A percentile compares a stretch with the other conserved stretches of the same genome.
Evolutionary conservation across 2,888 invertebrate species (phyloP).

Genomic region (Lottia gigantea): DNA sequence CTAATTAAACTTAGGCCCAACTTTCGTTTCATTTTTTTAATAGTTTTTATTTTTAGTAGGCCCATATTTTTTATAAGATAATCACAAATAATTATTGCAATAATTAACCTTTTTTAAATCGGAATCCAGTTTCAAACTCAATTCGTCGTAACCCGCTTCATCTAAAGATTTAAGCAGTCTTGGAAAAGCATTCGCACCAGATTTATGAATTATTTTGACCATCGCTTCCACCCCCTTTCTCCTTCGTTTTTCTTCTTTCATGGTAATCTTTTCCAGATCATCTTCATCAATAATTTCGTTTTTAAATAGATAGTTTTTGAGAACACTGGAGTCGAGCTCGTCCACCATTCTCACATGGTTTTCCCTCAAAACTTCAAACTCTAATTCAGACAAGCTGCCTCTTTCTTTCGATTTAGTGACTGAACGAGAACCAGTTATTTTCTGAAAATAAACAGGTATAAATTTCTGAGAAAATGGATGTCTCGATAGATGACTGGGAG

Average conservation of each 20-base stretch:
- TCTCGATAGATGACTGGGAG: too few species aligned
- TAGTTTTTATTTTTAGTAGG: too few species aligned
- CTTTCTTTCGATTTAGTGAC: not conserved
- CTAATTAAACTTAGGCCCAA: too few species aligned
- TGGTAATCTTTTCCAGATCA: not conserved
- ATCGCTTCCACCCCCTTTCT: not conserved
- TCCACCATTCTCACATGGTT: not conserved
- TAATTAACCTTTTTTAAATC: too few species aligned
- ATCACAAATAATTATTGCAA: too few species aligned
- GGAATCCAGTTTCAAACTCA: not conserved
- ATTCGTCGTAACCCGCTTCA: not conserved
- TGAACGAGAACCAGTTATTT: not conserved
- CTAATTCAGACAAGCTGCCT: not conserved
- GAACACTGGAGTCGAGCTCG: not conserved
- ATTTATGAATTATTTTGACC: not conserved
- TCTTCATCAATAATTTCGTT: not conserved
- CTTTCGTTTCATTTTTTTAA: too few species aligned
- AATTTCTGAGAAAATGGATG: too few species aligned
- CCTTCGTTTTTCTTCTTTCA: not conserved
- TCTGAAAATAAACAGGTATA: too few species aligned
- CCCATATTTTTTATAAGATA: too few species aligned
- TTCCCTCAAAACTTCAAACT: not conserved
- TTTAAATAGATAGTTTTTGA: not conserved
- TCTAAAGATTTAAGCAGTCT: not conserved
- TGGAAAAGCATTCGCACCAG: not conserved